Evolutionary conservation across 2,797 vertebrate species (phyloP), one percentile per base, ranked within the genome.

Genomic region (Gambusia yucatana): DNA sequence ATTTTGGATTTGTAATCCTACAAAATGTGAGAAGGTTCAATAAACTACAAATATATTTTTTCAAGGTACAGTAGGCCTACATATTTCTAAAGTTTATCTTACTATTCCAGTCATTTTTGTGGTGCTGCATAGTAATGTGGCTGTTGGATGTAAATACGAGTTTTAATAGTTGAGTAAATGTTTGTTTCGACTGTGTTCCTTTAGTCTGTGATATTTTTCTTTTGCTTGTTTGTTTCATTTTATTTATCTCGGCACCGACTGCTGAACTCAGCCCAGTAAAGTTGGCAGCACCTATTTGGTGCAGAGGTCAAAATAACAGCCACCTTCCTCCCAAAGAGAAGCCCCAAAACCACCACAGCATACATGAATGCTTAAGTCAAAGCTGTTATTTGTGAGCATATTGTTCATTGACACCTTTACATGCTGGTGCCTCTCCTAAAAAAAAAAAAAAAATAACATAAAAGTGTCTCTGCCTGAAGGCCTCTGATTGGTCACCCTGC

Each of bases 321-420:
- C 47, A 14, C 72, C 17, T 14, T 50, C 33, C 72, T 52, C 33
- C 30, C 33, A 73, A 73, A 25, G 30, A 52, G 47, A n/a, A 44
- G 25, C 25, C 25, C 11, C 13, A 52, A 44, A 25, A 44, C 30
- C 46, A 6, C 71, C 28, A 61, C 28, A 50, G 22, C 7, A 25
- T 52, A 36, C 36, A 67, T 77, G 36, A 50, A 77, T 44, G 4
- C 14, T 11, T 30, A 55, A 17, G 7, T 70, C 33, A 14, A 77
- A 43, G 39, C 48, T 71, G 65, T 30, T 14, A 74, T 17, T 50
- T 30, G 3, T 67, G 47, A 57, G 22, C n/a, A 22, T 41, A 71
- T 78, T 72, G 77, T 67, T 88, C 59, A 79, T 83, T 73, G 82
- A 86, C 78, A 80, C 74, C 76, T 72, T 69, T 39, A 39, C 14